Evolutionary conservation across 1,140 invertebrate species (phyloP).

Genomic region (Helicoverpa zea): DNA sequence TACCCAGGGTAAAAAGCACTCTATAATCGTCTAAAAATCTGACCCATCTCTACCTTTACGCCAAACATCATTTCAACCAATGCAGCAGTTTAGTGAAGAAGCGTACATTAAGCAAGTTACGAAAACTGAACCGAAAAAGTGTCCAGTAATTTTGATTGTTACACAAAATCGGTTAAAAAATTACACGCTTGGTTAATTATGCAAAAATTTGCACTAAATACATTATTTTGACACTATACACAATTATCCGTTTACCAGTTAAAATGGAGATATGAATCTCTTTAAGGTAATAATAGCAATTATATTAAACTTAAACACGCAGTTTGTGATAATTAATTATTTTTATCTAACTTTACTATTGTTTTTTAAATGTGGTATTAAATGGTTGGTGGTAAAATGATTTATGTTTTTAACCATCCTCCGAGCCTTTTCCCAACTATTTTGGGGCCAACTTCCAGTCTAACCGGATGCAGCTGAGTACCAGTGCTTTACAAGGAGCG

Average conservation of each 20-base stretch:
- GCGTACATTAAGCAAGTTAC: neutral
- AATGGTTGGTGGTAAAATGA: constrained; percentile 3
- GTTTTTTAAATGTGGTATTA: constrained; percentile 47
- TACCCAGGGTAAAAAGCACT: too few relatives aligned
- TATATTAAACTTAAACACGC: neutral
- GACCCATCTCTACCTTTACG: too few relatives aligned
- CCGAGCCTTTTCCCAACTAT: too few relatives aligned
- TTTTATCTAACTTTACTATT: constrained; percentile 16
- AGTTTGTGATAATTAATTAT: constrained; percentile 48
- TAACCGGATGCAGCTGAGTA: too few relatives aligned
- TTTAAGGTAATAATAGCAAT: neutral
- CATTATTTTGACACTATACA: constrained; percentile 17
- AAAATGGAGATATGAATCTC: constrained; percentile 41
- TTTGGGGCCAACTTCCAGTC: too few relatives aligned
- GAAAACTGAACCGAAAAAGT: neutral
- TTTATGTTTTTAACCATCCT: neutral
- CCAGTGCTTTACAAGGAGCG: too few relatives aligned
- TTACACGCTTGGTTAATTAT: constrained; percentile 42
- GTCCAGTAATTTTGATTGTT: neutral
- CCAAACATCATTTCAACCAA: too few relatives aligned
- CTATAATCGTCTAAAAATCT: too few relatives aligned
- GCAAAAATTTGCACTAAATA: constrained; percentile 46
- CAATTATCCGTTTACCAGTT: constrained; percentile 29
- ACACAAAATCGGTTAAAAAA: neutral
- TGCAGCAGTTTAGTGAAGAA: too few relatives aligned